These are phyloP conservation scores for Podabrus alpinus DNA, from an alignment of 2,888 invertebrate species.

Conservation along the genomic window DNA sequence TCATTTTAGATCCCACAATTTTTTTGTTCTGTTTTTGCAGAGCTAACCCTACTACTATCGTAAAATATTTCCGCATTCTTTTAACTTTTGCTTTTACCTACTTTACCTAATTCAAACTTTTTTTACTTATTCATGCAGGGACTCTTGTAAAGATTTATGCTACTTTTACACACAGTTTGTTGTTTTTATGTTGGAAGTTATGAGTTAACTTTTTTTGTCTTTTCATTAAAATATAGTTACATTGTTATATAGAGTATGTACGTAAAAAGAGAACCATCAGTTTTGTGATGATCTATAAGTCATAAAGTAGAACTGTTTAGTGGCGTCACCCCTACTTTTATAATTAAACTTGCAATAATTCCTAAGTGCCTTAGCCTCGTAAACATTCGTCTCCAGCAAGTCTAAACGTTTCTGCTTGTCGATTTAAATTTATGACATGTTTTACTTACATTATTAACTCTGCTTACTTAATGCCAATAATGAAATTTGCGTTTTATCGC, in stretches of 20 bases:
- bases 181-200: neutral
- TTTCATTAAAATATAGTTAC: constrained; percentile 31
- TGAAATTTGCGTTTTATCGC: constrained; percentile 11
- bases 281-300: constrained; percentile 45
- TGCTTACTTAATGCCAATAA: constrained; percentile 16
- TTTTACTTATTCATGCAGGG: neutral
- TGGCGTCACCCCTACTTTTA: constrained; percentile 46
- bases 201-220: neutral
- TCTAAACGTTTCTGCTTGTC: constrained; percentile 38
- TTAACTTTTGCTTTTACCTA: neutral
- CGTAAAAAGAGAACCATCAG: constrained; percentile 39
- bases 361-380: constrained; percentile 42
- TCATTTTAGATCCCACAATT: constrained; percentile 8
- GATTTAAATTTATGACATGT: constrained; percentile 39
- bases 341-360: constrained; percentile 47
- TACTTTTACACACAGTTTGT: neutral
- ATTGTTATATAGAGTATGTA: constrained; percentile 37
- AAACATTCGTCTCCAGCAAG: constrained; percentile 37
- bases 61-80: constrained; percentile 24
- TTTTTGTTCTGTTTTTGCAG: constrained; percentile 13
- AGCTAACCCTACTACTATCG: neutral
- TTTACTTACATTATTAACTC: constrained; percentile 28
- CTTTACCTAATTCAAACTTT: neutral
- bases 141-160: neutral
- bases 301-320: constrained; percentile 45